Evolutionary conservation across 2,113 vertebrate species (phyloP).

Genomic region (Corythornis cristatus): DNA sequence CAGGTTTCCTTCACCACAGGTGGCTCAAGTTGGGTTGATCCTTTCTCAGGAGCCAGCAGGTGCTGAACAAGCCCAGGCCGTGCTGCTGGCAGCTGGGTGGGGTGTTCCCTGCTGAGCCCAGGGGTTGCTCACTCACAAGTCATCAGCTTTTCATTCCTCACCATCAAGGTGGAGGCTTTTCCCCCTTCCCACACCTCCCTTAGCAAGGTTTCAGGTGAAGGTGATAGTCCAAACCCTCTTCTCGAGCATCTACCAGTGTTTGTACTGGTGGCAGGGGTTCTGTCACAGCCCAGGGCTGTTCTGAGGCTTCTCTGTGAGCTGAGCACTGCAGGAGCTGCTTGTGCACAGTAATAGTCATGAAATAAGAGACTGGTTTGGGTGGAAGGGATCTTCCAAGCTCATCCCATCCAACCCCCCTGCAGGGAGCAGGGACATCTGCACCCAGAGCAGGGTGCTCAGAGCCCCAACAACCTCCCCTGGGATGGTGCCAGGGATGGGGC

Average conservation of each 20-base stretch:
- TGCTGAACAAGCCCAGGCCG: neutral
- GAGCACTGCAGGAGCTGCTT: neutral
- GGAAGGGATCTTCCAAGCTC: neutral
- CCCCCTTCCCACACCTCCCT: neutral
- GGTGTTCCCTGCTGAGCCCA: neutral
- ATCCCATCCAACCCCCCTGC: neutral
- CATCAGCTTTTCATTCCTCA: neutral
- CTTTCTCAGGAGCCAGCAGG: neutral
- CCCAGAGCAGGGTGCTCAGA: neutral
- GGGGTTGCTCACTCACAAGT: neutral
- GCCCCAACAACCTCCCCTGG: neutral
- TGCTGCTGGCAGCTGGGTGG: neutral
- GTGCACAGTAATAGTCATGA: neutral
- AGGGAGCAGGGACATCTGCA: neutral
- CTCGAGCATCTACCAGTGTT: neutral
- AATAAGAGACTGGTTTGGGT: neutral
- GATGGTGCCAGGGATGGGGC: neutral
- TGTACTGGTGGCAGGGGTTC: rapidly evolving
- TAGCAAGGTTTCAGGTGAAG: neutral
- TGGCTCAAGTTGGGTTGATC: neutral
- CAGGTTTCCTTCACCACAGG: neutral
- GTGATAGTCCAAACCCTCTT: neutral
- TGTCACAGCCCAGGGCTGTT: rapidly evolving
- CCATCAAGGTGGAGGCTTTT: neutral
- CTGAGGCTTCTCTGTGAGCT: neutral